Evolutionary conservation across 53 echinoderm and acorn worm species (phyloP).

Genomic region (Crossaster papposus): DNA sequence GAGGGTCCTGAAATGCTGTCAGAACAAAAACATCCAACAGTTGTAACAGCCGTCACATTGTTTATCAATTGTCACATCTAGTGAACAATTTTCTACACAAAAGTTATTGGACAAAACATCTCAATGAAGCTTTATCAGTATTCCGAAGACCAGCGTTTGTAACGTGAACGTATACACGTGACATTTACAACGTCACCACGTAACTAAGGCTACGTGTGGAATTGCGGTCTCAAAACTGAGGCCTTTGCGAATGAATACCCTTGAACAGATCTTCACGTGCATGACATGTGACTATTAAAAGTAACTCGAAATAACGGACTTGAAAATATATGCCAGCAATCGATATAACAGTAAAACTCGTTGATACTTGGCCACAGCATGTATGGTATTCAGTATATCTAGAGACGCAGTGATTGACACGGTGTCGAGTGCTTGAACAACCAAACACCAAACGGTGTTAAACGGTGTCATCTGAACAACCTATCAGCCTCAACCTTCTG

Average conservation of each 20-base stretch:
- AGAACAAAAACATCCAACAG: no score
- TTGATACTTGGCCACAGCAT: background rate
- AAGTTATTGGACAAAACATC: no score
- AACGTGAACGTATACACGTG: background rate
- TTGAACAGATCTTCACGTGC: background rate
- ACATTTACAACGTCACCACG: background rate
- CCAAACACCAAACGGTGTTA: background rate
- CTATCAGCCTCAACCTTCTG: background rate
- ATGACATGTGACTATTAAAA: background rate
- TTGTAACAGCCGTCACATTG: no score
- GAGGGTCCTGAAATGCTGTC: no score
- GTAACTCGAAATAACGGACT: background rate
- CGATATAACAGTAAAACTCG: background rate
- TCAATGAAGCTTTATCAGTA: no score
- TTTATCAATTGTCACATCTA: no score
- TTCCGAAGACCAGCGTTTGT: no score
- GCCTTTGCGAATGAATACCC: background rate
- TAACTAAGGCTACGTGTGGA: background rate
- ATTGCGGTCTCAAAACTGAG: background rate
- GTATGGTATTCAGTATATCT: background rate
- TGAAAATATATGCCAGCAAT: background rate
- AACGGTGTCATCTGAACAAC: background rate
- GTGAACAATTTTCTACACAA: no score
- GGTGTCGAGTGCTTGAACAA: background rate
- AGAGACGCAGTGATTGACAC: background rate